These are phyloP conservation scores for Sitta carolinensis DNA, from an alignment of 2,797 vertebrate genomes.

Conservation along the genomic window DNA sequence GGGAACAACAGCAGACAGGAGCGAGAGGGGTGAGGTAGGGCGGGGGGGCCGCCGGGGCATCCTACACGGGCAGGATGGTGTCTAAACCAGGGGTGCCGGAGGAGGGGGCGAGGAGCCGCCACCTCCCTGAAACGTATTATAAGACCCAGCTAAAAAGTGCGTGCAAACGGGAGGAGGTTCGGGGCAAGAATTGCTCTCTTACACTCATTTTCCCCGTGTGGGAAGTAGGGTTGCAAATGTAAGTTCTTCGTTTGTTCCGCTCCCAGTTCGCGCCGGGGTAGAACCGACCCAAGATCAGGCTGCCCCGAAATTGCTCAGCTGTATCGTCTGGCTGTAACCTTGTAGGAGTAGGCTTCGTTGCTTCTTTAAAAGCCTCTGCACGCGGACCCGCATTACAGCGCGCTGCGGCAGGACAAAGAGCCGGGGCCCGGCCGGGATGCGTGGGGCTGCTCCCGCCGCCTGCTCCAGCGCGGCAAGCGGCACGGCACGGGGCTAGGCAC, in stretches of 20 bases:
- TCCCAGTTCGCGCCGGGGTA: background rate
- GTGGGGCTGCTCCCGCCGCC: background rate
- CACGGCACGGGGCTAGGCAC: background rate
- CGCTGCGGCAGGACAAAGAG: background rate
- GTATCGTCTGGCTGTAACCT: background rate
- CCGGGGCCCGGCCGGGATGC: background rate
- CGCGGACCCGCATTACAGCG: rapidly evolving
- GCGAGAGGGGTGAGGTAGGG: background rate
- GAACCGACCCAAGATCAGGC: background rate
- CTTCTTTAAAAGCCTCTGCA: background rate
- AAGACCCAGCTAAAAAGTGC: background rate
- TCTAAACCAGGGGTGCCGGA: background rate
- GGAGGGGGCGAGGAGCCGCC: background rate
- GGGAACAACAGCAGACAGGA: background rate
- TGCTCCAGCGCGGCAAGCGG: background rate
- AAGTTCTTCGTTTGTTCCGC: background rate
- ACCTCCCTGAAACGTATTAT: background rate
- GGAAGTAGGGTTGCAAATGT: background rate
- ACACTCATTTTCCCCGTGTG: background rate
- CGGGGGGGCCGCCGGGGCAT: background rate
- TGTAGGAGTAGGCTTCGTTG: background rate
- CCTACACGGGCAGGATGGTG: background rate
- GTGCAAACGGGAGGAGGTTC: background rate
- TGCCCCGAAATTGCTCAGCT: background rate
- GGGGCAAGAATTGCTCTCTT: background rate